Percentiles rank a stretch among this genome's conserved stretches.
Conservation (phyloP, 2,113 vertebrate species). For the Halichoerus grypus region DNA sequence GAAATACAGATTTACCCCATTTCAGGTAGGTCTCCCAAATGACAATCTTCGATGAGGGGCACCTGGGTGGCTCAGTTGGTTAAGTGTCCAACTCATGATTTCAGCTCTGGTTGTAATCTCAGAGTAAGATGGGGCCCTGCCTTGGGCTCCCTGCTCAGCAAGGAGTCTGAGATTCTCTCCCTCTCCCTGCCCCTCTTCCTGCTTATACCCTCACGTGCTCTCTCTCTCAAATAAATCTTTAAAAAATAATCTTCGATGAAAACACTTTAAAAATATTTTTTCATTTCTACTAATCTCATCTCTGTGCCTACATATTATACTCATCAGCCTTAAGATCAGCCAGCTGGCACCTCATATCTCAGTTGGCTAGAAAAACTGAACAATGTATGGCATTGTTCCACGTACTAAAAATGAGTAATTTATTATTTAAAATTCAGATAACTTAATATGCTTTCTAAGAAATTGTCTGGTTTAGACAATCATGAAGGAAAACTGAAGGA, state of each 20-base stretch:
- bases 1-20: not conserved
- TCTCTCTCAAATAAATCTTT: not conserved
- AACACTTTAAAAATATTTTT: not conserved
- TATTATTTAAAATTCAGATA: slow-evolving; percentile 67
- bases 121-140: not conserved
- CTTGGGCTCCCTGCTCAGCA: not conserved
- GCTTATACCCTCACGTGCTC: not conserved
- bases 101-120: not conserved
- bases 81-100: not conserved
- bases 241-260: slow-evolving; percentile 12
- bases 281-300: not conserved
- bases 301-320: not conserved
- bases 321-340: not conserved
- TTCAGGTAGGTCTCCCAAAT: not conserved
- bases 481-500: not conserved
- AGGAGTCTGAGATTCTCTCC: not conserved
- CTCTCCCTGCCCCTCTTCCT: not conserved
- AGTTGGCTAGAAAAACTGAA: slow-evolving; percentile 57
- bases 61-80: not conserved
- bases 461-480: slow-evolving; percentile 51
- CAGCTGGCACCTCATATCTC: slow-evolving; percentile 54
- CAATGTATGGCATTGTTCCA: slow-evolving; percentile 38
- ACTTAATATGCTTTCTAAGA: slow-evolving; percentile 61
- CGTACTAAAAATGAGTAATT: slow-evolving; percentile 54
- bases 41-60: not conserved